Conservation (phyloP, 2,888 invertebrate genomes). For the Cerastis leucographa region DNA sequence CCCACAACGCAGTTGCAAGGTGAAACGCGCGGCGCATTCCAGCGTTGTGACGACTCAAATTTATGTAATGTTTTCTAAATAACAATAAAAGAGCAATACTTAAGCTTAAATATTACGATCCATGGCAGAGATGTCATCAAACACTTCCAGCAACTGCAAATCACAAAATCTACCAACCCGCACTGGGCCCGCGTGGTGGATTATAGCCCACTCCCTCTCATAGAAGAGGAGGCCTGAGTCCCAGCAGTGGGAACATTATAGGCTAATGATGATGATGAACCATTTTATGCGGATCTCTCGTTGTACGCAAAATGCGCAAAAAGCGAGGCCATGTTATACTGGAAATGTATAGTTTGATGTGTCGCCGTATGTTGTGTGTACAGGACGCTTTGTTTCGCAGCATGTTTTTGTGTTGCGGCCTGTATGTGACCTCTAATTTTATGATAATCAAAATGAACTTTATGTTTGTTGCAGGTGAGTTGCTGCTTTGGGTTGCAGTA, state of each 20-base stretch:
- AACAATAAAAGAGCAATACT: neutral
- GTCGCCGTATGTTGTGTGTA: neutral
- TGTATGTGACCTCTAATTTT: neutral
- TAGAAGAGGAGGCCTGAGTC: no score
- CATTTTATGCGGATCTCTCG: no score
- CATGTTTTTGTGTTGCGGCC: neutral
- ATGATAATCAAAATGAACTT: neutral
- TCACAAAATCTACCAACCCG: no score
- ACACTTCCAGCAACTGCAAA: neutral
- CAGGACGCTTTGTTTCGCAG: neutral
- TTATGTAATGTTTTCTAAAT: neutral
- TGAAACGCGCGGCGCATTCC: neutral
- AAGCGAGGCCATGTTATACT: no score
- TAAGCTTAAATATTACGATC: neutral
- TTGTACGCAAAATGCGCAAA: no score
- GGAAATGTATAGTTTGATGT: no score
- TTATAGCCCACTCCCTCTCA: no score
- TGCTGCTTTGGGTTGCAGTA: constrained; percentile 4
- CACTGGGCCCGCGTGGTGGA: no score
- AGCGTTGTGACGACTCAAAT: neutral
- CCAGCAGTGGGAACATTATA: no score
- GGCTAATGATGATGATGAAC: no score
- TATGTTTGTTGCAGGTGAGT: constrained; percentile 4
- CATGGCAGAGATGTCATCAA: neutral
- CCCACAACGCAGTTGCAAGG: neutral